Percentiles rank a stretch among this genome's conserved stretches.
Conservation (phyloP, 2,113 vertebrate genomes). For the Actinemys pallida region DNA sequence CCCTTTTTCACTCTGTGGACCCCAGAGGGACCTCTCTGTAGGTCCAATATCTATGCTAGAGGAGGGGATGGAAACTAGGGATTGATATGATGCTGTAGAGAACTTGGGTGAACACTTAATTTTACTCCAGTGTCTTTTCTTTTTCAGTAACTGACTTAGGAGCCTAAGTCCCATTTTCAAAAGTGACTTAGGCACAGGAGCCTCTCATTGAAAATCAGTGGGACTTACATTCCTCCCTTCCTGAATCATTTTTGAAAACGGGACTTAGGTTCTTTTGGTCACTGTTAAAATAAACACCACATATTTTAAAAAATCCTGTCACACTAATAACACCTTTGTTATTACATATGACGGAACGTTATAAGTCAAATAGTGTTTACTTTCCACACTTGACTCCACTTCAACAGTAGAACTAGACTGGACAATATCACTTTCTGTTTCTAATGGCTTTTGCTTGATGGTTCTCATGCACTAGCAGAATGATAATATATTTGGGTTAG, state of each 20-base stretch:
- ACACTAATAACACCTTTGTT: not conserved
- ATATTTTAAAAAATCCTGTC: not conserved
- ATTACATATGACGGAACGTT: not conserved
- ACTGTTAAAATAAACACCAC: not conserved
- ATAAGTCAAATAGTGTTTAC: not conserved
- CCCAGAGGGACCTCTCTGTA: not conserved
- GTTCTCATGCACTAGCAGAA: not conserved
- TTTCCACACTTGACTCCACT: not conserved
- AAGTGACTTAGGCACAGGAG: not conserved
- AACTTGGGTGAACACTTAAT: not conserved
- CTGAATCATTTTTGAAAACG: not conserved
- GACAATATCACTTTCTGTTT: not conserved
- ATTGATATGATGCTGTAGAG: not conserved
- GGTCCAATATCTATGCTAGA: not conserved
- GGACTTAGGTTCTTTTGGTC: not conserved
- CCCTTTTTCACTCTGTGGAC: not conserved
- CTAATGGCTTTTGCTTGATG: not conserved
- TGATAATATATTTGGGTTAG: not conserved
- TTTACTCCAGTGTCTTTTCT: no score
- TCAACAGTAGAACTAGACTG: not conserved
- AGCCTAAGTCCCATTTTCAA: not conserved
- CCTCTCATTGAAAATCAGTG: not conserved
- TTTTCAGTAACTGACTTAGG: no score
- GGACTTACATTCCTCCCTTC: not conserved
- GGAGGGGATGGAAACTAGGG: not conserved